Evolutionary conservation across 1,140 invertebrate genomes (phyloP).

Genomic region (Pseudomyrmex concolor): DNA sequence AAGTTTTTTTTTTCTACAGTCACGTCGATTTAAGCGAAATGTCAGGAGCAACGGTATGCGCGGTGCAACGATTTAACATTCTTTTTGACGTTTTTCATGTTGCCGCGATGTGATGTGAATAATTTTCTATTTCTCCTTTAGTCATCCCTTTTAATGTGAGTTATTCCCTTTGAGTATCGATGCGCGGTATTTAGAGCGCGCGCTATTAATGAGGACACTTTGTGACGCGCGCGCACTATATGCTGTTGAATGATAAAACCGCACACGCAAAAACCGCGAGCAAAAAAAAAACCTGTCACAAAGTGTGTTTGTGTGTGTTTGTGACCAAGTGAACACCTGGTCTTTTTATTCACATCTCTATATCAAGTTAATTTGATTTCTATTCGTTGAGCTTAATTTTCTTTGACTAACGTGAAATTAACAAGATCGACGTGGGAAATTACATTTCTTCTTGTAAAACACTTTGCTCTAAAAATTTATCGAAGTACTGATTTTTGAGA

Average conservation of each 20-base stretch:
- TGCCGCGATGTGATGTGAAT: slow-evolving; percentile 10
- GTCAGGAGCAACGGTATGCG: background rate
- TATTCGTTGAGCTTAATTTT: background rate
- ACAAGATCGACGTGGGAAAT: background rate
- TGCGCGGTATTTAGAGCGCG: slow-evolving; percentile 52
- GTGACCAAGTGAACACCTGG: no score
- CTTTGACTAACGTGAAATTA: background rate
- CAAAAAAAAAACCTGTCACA: background rate
- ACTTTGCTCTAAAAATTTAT: background rate
- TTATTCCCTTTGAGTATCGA: slow-evolving; percentile 49
- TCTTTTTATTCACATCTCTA: background rate
- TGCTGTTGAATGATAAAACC: slow-evolving; percentile 48
- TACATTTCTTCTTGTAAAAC: background rate
- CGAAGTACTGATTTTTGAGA: background rate
- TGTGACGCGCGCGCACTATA: slow-evolving; percentile 15
- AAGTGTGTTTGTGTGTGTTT: no score
- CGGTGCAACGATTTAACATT: slow-evolving; percentile 7
- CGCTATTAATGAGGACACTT: slow-evolving; percentile 54
- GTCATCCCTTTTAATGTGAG: slow-evolving; percentile 29
- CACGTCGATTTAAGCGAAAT: background rate
- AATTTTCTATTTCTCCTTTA: slow-evolving; percentile 32
- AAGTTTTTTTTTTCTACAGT: no score
- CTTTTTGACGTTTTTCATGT: slow-evolving; percentile 11
- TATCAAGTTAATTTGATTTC: background rate
- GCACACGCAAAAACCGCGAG: slow-evolving; percentile 27